These are phyloP conservation scores for Cheilosia scutellata DNA, from an alignment of 2,888 invertebrate species.

Conservation along the genomic window DNA sequence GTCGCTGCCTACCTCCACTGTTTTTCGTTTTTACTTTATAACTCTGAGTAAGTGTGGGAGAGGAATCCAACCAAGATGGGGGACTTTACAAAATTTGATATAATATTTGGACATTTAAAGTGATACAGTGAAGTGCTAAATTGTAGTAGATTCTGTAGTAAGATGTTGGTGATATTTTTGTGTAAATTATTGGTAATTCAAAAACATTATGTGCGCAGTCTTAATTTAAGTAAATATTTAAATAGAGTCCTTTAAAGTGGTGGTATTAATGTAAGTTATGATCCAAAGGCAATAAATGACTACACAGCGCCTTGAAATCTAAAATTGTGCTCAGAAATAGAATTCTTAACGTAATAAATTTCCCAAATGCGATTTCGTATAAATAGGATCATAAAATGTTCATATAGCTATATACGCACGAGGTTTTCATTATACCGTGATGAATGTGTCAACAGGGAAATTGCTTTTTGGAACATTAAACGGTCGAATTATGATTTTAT, in stretches of 20 bases:
- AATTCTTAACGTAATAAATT: slow-evolving; percentile 20
- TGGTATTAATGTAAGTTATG: too few species aligned
- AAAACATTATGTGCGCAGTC: too few species aligned
- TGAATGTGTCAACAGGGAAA: slow-evolving; percentile 31
- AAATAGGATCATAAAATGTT: slow-evolving; percentile 34
- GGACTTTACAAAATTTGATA: slow-evolving; percentile 10
- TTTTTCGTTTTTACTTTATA: slow-evolving; percentile 37
- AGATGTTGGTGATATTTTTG: not conserved
- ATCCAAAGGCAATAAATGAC: too few species aligned
- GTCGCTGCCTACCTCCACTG: slow-evolving; percentile 14
- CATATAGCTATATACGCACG: not conserved
- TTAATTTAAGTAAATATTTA: too few species aligned
- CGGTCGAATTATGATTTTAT: slow-evolving; percentile 35
- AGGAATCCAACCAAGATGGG: slow-evolving; percentile 28
- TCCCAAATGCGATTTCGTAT: not conserved
- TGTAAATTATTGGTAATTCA: not conserved
- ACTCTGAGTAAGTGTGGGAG: slow-evolving; percentile 57
- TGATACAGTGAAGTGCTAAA: slow-evolving; percentile 15
- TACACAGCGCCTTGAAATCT: too few species aligned
- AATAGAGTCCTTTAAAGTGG: too few species aligned
- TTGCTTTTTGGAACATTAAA: slow-evolving; percentile 19
- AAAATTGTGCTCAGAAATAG: too few species aligned
- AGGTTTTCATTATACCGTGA: not conserved
- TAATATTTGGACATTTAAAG: slow-evolving; percentile 12
- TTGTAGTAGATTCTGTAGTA: not conserved